These are phyloP conservation scores for Sminthurinus aureus DNA, from an alignment of 2,888 invertebrate species.

Conservation along the genomic window DNA sequence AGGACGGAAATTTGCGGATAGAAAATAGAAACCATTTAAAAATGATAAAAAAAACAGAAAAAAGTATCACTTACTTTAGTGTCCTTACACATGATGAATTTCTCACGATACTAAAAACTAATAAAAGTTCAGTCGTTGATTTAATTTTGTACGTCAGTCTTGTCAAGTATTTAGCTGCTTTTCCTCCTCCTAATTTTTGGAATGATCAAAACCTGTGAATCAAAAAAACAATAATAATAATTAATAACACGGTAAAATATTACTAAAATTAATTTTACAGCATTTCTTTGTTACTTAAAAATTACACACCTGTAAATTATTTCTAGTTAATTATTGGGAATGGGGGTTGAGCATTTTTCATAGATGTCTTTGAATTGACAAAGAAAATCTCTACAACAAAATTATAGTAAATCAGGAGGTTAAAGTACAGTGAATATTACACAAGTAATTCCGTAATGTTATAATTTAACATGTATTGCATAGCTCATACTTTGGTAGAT, in stretches of 20 bases:
- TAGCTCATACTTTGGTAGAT: neutral
- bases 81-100: constrained; percentile 18
- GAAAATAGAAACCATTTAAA: neutral
- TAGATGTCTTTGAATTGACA: too few relatives aligned
- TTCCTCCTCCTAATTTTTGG: neutral
- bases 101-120: constrained; percentile 20
- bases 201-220: neutral
- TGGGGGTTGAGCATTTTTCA: neutral
- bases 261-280: too few relatives aligned
- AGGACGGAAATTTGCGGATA: neutral
- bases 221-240: neutral
- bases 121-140: constrained; percentile 31
- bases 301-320: neutral
- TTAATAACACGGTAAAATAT: neutral
- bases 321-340: too few relatives aligned
- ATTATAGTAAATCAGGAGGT: too few relatives aligned
- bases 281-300: neutral
- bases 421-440: neutral
- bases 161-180: constrained; percentile 19
- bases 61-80: neutral
- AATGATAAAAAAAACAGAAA: neutral
- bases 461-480: neutral
- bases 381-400: too few relatives aligned
- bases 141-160: constrained; percentile 26
- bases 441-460: neutral